Percentiles rank a stretch among this genome's conserved stretches.
phyloP scores from a whole-genome alignment of 2,888 invertebrate genomes.

The Lamellibrachia satsuma region DNA sequence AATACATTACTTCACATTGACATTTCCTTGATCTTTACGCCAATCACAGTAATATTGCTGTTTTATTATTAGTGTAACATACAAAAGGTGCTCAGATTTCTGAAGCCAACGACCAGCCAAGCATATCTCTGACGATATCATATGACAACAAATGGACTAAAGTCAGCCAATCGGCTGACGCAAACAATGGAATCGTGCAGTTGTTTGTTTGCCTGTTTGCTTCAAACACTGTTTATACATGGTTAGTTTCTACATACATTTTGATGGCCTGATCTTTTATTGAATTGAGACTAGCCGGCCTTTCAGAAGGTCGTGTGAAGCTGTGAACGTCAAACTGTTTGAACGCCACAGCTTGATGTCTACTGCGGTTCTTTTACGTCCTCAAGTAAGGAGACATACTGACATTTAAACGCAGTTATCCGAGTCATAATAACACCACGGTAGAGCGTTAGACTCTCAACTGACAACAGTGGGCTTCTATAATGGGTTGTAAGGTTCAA shows the following conservation, averaged over 20 bases:
- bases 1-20: neutral
- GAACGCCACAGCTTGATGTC: no score
- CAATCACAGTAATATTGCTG: neutral
- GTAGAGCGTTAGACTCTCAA: neutral
- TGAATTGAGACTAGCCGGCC: neutral
- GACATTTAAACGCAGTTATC: neutral
- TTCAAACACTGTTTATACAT: neutral
- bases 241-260: no score
- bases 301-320: neutral
- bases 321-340: neutral
- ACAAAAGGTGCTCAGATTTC: neutral
- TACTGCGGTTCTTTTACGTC: no score
- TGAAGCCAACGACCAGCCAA: no score
- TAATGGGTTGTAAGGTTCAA: no score
- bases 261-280: no score
- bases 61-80: neutral
- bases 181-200: neutral
- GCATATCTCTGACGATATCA: neutral
- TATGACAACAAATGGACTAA: neutral
- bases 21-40: neutral
- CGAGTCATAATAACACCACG: neutral
- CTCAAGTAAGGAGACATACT: neutral
- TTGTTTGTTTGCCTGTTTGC: neutral
- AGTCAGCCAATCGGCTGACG: neutral
- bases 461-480: no score